Percentiles rank a stretch among this genome's conserved stretches.
phyloP scores from a whole-genome alignment of 2,797 vertebrate species.

The Chrysocyon brachyurus region DNA sequence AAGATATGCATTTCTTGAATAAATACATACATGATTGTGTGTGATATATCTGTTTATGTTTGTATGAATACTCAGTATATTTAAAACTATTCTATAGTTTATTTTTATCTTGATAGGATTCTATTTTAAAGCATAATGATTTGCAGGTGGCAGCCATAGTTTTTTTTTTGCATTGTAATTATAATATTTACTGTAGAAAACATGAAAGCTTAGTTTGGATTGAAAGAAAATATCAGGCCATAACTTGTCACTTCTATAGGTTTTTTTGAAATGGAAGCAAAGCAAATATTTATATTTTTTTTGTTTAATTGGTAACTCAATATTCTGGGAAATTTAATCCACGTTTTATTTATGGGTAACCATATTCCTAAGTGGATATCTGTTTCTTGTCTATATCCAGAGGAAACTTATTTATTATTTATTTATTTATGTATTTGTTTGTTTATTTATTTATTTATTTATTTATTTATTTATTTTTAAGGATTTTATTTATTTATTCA shows the following conservation, averaged over 20 bases:
- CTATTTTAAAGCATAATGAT: conserved; percentile 43
- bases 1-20: neutral
- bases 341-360: neutral
- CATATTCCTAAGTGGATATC: neutral
- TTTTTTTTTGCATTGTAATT: neutral
- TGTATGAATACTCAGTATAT: neutral
- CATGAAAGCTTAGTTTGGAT: conserved; percentile 39
- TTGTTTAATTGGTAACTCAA: neutral
- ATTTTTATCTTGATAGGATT: neutral
- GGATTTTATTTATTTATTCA: too few species aligned
- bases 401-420: neutral
- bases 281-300: neutral
- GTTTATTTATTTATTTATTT: too few species aligned
- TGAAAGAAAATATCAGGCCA: neutral
- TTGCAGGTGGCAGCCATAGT: neutral
- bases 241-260: neutral
- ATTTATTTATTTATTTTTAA: too few species aligned
- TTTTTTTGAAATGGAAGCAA: neutral
- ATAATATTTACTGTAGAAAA: conserved; percentile 29
- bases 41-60: neutral
- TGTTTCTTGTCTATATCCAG: neutral
- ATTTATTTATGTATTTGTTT: too few species aligned
- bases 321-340: neutral
- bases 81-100: conserved; percentile 41
- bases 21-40: neutral